These are phyloP conservation scores for Phyllotreta cruciferae DNA, from an alignment of 2,888 invertebrate species.

Conservation along the genomic window DNA sequence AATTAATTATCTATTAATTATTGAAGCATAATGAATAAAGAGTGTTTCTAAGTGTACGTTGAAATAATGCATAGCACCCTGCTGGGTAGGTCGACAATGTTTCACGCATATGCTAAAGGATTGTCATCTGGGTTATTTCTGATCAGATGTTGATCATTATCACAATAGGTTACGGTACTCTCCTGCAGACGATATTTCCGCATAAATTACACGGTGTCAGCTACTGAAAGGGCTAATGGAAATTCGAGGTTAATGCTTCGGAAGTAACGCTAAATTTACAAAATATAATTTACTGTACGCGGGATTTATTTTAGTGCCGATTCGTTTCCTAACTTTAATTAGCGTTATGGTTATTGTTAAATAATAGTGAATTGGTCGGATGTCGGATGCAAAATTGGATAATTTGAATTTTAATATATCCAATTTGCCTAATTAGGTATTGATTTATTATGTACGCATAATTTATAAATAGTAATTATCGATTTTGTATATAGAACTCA, in stretches of 20 bases:
- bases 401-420: slow-evolving; percentile 6
- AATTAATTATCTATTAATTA: no score
- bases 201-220: slow-evolving; percentile 43
- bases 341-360: slow-evolving; percentile 3
- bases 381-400: not conserved
- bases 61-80: slow-evolving; percentile 6
- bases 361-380: slow-evolving; percentile 5
- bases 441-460: no score
- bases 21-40: no score
- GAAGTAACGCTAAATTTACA: slow-evolving; percentile 44
- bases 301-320: slow-evolving; percentile 31
- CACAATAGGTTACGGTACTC: slow-evolving; percentile 38
- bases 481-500: not conserved
- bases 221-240: slow-evolving; percentile 45
- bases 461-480: not conserved
- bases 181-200: slow-evolving; percentile 41
- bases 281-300: slow-evolving; percentile 36
- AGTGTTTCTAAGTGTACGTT: no score
- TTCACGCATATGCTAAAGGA: slow-evolving; percentile 55
- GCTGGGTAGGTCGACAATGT: slow-evolving; percentile 57
- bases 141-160: slow-evolving; percentile 44
- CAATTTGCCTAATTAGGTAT: no score
- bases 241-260: slow-evolving; percentile 46
- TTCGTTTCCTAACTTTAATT: slow-evolving; percentile 26
- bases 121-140: slow-evolving; percentile 36